Evolutionary conservation across 2,888 invertebrate genomes (phyloP).

Genomic region (Tiphia femorata): DNA sequence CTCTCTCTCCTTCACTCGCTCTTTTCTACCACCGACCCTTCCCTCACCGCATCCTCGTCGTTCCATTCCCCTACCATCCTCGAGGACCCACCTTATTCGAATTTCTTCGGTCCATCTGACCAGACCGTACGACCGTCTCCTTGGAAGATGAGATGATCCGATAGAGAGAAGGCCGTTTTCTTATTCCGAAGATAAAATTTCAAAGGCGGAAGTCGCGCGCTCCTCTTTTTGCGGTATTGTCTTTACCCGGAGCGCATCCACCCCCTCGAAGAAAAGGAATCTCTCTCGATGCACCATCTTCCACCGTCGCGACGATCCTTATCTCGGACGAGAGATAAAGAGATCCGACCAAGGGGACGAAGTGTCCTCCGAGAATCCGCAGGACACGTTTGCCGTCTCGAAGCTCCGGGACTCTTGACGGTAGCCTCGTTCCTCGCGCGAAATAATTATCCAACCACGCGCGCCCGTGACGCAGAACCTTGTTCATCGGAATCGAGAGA

Average conservation of each 20-base stretch:
- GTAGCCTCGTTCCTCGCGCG: no score
- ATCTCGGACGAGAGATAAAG: conserved; percentile 1
- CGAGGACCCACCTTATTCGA: conserved; percentile 2
- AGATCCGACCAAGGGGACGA: conserved; percentile 2
- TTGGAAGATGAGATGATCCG: conserved; percentile 35
- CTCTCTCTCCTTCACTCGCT: conserved; percentile 3
- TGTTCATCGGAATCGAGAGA: conserved; percentile 20
- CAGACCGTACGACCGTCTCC: conserved; percentile 24
- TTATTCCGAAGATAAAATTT: conserved; percentile 26
- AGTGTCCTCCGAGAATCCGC: background rate
- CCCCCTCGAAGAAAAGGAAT: background rate
- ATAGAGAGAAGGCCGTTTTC: conserved; percentile 27
- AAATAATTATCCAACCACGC: no score
- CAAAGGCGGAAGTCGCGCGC: conserved; percentile 37
- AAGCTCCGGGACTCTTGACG: no score
- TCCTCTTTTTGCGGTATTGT: conserved; percentile 5
- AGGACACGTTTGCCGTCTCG: background rate
- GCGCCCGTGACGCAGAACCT: no score
- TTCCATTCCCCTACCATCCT: no score
- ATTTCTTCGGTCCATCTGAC: conserved; percentile 6
- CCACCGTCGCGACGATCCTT: conserved; percentile 6
- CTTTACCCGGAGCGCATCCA: background rate
- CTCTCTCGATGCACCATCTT: background rate
- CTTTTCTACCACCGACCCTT: conserved; percentile 4
- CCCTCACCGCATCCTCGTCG: background rate